phyloP scores from a whole-genome alignment of 2,797 vertebrate species.

The Morus bassanus region DNA sequence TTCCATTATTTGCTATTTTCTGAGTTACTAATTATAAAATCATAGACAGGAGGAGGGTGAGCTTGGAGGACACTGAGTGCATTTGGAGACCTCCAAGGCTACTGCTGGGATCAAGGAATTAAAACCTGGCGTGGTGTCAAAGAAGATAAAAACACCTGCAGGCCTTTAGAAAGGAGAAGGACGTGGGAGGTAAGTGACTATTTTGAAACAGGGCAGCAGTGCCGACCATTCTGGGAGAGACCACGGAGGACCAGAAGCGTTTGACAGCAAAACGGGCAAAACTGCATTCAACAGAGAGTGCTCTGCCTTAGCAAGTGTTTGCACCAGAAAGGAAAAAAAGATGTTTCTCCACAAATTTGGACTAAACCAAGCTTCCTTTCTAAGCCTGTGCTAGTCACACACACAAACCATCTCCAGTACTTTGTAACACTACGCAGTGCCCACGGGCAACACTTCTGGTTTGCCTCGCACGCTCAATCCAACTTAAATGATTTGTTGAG shows the following conservation, averaged over 20 bases:
- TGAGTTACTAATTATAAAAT: background rate
- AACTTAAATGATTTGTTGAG: background rate
- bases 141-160: background rate
- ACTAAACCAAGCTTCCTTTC: background rate
- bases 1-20: conserved; percentile 4
- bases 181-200: background rate
- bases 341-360: background rate
- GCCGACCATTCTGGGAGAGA: background rate
- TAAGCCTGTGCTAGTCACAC: background rate
- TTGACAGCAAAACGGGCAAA: background rate
- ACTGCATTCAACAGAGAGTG: rapidly evolving
- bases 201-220: background rate
- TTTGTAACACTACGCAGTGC: background rate
- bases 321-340: background rate
- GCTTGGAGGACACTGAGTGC: background rate
- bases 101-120: background rate
- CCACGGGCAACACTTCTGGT: background rate
- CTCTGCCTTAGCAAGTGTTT: background rate
- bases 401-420: background rate
- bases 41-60: background rate
- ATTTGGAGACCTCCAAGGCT: background rate
- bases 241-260: background rate
- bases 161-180: background rate
- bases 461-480: background rate
- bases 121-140: background rate